A percentile compares a stretch with the other conserved stretches of the same genome.
Evolutionary conservation across 2,113 vertebrate species (phyloP).

Genomic region (Thryonomys swinderianus): DNA sequence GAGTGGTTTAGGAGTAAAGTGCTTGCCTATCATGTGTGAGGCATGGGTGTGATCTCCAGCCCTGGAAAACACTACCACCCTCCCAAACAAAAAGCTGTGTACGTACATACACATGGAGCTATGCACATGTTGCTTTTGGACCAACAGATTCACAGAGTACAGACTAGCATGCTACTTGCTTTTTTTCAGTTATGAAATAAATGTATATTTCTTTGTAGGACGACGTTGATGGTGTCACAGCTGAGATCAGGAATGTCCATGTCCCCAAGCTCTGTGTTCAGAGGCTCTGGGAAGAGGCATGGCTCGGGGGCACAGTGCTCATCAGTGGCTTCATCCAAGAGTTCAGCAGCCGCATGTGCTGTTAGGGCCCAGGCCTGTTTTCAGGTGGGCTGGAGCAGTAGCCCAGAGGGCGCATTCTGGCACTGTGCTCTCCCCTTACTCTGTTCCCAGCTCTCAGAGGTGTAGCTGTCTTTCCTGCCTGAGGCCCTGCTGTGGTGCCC

Average conservation of each 20-base stretch:
- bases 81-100: not conserved
- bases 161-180: not conserved
- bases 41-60: not conserved
- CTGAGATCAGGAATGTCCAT: not conserved
- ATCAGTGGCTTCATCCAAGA: not conserved
- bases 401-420: not conserved
- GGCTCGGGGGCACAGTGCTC: not conserved
- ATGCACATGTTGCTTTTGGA: not conserved
- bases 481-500: not conserved
- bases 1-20: not conserved
- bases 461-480: not conserved
- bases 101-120: not conserved
- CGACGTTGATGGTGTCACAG: not conserved
- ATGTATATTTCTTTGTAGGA: not conserved
- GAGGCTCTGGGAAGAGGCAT: not conserved
- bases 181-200: slow-evolving; percentile 12
- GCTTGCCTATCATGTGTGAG: not conserved
- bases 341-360: not conserved
- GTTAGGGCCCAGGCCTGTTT: not conserved
- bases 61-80: not conserved
- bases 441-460: not conserved
- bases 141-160: not conserved
- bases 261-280: not conserved
- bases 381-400: not conserved
- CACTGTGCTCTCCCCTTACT: not conserved